Evolutionary conservation across 2,113 vertebrate genomes (phyloP), one percentile per base, ranked within the genome.

Genomic region (Atrichornis clamosus): DNA sequence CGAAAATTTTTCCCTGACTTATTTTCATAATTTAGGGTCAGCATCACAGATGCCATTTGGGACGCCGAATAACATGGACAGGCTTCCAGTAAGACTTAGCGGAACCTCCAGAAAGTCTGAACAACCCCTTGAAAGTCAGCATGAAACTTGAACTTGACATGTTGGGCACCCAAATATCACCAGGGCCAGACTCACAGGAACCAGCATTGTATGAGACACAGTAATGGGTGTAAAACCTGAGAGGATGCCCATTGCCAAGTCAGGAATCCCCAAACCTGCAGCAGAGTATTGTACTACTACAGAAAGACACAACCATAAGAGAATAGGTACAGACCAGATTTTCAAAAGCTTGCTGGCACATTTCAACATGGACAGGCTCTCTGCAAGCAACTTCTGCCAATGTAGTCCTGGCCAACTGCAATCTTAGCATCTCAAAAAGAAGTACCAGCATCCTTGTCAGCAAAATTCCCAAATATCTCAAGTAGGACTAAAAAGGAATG

Each of bases 81-180:
- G 23, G 14, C 11, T 68, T 37, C 39, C 30, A 70, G 30, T 15
- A 30, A 89, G 16, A 37, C 27, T 73, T 35, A 22, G 7, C 74
- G 42, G 10, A 85, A 63, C 10, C 16, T 58, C 32, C 26, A 59
- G 17, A 62, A 75, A 44, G 15, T 13, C 39, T 62, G n/a, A 78
- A 64, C 9, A 46, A 28, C 1, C 23, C 41, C 26, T 28, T 52
- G 33, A 62, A 91, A 90, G 35, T 13, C n/a, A 65, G 18, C 3
- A 82, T 18, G 23, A 62, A 77, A 49, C 17, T 5, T 32, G 17
- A 84, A 59, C 28, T 60, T 60, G 13, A 50, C 33, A 15, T 74
- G 23, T 15, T 1, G 0, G 15, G 13, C 37, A 50, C 10, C 8
- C 0, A 0, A 58, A 11, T 35, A 53, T 2, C 59, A 70, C 32